Percentiles rank a stretch among this genome's conserved stretches.
phyloP scores from a whole-genome alignment of 2,888 invertebrate species.

The Dusona sp. region DNA sequence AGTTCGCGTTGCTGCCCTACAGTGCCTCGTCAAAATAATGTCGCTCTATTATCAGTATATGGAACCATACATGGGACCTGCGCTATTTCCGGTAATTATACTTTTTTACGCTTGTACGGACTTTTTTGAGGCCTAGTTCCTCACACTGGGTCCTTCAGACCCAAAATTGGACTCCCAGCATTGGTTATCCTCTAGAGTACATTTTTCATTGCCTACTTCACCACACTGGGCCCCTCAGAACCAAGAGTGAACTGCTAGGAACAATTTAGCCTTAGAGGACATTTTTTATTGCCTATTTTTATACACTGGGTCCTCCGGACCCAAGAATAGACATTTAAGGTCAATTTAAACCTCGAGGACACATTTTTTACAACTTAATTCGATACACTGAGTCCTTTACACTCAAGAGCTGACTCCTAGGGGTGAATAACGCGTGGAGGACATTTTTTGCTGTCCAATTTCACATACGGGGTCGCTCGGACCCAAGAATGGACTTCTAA shows the following conservation, averaged over 20 bases:
- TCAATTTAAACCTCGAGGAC: too few species aligned
- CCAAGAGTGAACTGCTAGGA: background rate
- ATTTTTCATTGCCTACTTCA: background rate
- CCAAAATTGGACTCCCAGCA: too few species aligned
- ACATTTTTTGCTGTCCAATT: too few species aligned
- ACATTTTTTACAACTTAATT: too few species aligned
- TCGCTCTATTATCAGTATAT: conserved; percentile 99
- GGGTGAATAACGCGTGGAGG: too few species aligned
- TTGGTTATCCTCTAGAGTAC: background rate
- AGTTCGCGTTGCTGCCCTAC: conserved; percentile 98
- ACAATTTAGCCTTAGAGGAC: background rate
- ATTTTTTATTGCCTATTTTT: background rate
- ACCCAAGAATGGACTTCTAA: too few species aligned
- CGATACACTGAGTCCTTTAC: too few species aligned
- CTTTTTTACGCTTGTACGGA: background rate
- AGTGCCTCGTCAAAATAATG: conserved; percentile 99
- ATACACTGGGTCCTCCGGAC: background rate
- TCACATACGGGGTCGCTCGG: too few species aligned
- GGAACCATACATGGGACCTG: conserved; percentile 99
- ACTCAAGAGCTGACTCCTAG: too few species aligned
- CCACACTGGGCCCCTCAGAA: background rate
- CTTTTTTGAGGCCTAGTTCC: background rate
- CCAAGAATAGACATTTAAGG: too few species aligned
- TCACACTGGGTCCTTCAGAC: background rate
- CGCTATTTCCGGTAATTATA: conserved; percentile 93